Base-by-base conservation (phyloP, 2,888 invertebrate species). In the Andrena marginata region DNA sequence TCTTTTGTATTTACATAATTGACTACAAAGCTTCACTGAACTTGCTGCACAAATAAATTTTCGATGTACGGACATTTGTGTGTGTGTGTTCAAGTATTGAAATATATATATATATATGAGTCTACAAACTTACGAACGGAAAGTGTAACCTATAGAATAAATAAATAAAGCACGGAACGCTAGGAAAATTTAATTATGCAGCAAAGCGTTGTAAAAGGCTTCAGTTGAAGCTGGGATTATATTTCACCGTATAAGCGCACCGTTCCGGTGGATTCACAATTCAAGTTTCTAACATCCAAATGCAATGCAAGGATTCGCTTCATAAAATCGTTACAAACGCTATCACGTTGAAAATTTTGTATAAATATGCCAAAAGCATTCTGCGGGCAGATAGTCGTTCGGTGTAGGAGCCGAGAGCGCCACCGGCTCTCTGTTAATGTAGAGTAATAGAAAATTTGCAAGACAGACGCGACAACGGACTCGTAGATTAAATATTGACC, bases 1-100 rank as follows among this genome's bases (percentile, higher is more conserved):
- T 84, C 51, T 86, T 82, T 77, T 71, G 16, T 91, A 91, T 91
- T 84, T 91, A 91, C 91, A 91, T 91, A 91, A 91, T 91, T 91
- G 91, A 91, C 91, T 91, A 91, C 84, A 75, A 86, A 86, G 88
- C 86, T 85, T 87, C 74, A 60, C 67, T 23, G 54, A 68, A 26
- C 35, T 77, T 74, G 62, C 79, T 85, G 79, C 82, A 86, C n/a
- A 81, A 86, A 85, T 79, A 85, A 80, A 86, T 77, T 74, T 67
- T 80, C 68, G 6, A 16, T 70, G n/a, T 42, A 31, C 8, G 4
- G 26, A 65, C 10, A 49, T 62, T 23, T 51, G 48, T 6, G 29
- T 51, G 49, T 49, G 51, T 51, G 20, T 51, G 51, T 51, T 2
- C 51, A 20, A 51, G 2, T 8, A 2, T 20, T 51, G 51, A n/a